A percentile compares a stretch with the other conserved stretches of the same genome.
Conservation (phyloP, 2,888 invertebrate species). For the Cerceris ruficornis region DNA sequence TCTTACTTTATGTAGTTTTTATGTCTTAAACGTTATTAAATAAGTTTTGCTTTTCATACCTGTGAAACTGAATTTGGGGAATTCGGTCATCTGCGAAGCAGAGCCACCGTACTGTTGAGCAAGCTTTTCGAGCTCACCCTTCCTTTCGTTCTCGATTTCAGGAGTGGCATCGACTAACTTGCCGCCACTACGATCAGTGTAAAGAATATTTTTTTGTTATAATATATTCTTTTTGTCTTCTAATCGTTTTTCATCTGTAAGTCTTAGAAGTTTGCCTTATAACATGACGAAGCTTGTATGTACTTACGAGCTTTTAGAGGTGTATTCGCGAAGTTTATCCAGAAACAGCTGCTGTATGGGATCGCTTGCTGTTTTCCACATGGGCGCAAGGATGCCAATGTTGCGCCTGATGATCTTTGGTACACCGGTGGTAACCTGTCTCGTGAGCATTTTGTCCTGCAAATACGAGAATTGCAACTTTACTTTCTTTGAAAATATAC, state of each 20-base stretch:
- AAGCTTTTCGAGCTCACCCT: constrained; percentile 91
- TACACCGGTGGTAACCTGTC: constrained; percentile 62
- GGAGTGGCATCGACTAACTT: constrained; percentile 92
- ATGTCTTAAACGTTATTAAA: neutral
- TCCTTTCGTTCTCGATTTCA: constrained; percentile 88
- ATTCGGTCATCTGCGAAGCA: constrained; percentile 92
- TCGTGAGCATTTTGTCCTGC: constrained; percentile 72
- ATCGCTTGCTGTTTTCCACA: constrained; percentile 88
- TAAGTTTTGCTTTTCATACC: constrained; percentile 75
- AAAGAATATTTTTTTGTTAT: neutral
- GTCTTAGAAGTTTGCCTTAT: neutral
- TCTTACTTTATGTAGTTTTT: neutral
- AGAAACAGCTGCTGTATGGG: constrained; percentile 97
- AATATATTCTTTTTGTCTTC: neutral
- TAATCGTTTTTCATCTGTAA: too few relatives aligned
- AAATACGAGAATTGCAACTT: constrained; percentile 22
- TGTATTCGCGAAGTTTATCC: constrained; percentile 95
- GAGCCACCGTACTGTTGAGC: constrained; percentile 90
- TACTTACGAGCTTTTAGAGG: constrained; percentile 91
- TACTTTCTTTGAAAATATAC: neutral
- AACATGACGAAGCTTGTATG: neutral
- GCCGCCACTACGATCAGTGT: constrained; percentile 84
- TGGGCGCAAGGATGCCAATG: constrained; percentile 88
- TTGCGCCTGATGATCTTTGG: constrained; percentile 83
- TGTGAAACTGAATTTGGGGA: constrained; percentile 92